These are phyloP conservation scores for Mormyrus lacerda DNA, from an alignment of 2,113 vertebrate genomes.

Conservation along the genomic window DNA sequence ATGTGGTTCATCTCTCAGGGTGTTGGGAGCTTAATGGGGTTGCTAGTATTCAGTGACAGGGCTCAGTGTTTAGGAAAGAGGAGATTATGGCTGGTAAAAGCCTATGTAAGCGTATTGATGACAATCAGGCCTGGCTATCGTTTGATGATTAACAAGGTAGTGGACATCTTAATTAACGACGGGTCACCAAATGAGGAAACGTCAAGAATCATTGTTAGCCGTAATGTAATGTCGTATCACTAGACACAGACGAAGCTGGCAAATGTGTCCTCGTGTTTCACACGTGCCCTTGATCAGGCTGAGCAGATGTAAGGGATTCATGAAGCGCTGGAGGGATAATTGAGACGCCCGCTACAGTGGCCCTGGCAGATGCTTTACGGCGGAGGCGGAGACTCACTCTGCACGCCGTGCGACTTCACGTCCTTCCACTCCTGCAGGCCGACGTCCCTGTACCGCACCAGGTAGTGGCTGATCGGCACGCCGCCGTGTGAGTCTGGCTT, in stretches of 20 bases:
- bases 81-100: neutral
- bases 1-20: neutral
- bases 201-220: neutral
- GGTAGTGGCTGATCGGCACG: slow-evolving; percentile 91
- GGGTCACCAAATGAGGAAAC: neutral
- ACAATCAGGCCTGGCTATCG: neutral
- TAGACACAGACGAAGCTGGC: neutral
- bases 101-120: neutral
- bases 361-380: neutral
- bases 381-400: slow-evolving; percentile 72
- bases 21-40: neutral
- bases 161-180: neutral
- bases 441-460: slow-evolving; percentile 86
- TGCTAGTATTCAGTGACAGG: neutral
- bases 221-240: neutral
- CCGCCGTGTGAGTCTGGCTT: slow-evolving; percentile 95
- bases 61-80: neutral
- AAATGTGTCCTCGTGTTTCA: neutral
- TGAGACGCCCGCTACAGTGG: neutral
- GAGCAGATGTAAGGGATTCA: neutral
- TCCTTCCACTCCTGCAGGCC: slow-evolving; percentile 84
- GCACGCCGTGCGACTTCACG: slow-evolving; percentile 84
- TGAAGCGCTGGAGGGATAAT: neutral
- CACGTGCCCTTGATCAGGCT: neutral
- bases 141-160: neutral